A percentile compares a stretch with the other conserved stretches of the same genome.
Conservation (phyloP, 2,797 vertebrate species). For the Cirrhinus molitorella region DNA sequence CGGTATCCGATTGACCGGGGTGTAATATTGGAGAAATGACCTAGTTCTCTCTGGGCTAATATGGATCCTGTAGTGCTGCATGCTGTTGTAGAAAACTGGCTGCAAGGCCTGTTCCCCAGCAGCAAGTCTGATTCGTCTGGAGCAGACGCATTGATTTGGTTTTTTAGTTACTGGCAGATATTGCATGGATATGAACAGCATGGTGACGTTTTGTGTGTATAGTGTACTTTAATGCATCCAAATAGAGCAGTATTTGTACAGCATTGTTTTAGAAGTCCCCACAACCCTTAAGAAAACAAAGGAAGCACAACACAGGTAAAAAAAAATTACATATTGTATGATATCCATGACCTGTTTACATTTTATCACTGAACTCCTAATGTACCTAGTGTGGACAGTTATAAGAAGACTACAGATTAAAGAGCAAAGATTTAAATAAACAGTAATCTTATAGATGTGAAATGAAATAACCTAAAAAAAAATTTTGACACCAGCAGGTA, state of each 20-base stretch:
- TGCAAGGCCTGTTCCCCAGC: constrained; percentile 45
- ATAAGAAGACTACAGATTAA: constrained; percentile 7
- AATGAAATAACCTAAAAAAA: neutral
- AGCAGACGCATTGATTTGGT: constrained; percentile 54
- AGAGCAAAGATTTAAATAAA: neutral
- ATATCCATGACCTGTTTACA: constrained; percentile 7
- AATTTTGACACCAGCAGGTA: no score
- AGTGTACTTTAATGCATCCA: neutral
- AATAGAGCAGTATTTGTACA: neutral
- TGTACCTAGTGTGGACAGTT: neutral
- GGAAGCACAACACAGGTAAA: neutral
- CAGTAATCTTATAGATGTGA: neutral
- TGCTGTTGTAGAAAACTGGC: constrained; percentile 53
- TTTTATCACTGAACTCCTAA: neutral
- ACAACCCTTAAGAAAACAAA: constrained; percentile 1
- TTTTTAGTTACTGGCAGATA: constrained; percentile 16
- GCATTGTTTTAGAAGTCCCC: neutral
- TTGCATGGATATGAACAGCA: constrained; percentile 52
- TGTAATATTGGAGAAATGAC: constrained; percentile 63
- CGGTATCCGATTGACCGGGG: constrained; percentile 47
- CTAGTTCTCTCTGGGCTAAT: constrained; percentile 56
- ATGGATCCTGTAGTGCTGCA: constrained; percentile 60
- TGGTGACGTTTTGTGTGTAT: neutral
- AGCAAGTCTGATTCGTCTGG: constrained; percentile 57
- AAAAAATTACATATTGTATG: neutral